These are phyloP conservation scores for Habrosyne pyritoides DNA, from an alignment of 2,888 invertebrate species.

Conservation along the genomic window DNA sequence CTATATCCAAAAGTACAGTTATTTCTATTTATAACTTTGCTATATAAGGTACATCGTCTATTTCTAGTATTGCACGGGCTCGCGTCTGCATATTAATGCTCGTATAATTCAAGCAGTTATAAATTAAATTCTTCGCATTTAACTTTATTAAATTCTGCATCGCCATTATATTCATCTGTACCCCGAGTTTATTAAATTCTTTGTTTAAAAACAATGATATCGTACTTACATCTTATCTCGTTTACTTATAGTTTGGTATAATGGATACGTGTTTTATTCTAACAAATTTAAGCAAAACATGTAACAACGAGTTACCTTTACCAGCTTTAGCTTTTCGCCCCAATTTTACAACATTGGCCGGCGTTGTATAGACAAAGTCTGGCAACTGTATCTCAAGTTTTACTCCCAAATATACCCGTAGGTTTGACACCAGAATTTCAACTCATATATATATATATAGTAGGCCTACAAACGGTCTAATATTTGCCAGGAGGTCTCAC, in stretches of 20 bases:
- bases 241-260: background rate
- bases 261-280: background rate
- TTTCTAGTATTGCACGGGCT: background rate
- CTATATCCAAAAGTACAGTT: background rate
- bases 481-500: no score
- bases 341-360: no score
- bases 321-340: no score
- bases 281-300: background rate
- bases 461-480: no score
- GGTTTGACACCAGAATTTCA: no score
- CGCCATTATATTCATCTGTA: background rate
- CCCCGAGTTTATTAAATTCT: background rate
- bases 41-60: background rate
- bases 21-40: background rate
- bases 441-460: no score
- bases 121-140: constrained; percentile 1
- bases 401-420: no score
- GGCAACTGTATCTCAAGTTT: no score
- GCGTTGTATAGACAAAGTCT: no score
- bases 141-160: constrained; percentile 2
- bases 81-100: background rate
- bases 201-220: background rate
- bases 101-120: constrained; percentile 3
- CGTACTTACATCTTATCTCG: constrained; percentile 5
- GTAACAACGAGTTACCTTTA: no score